Percentiles rank a stretch among this genome's conserved stretches.
Conservation (phyloP, 2,888 invertebrate genomes). For the Perdita meconis region DNA sequence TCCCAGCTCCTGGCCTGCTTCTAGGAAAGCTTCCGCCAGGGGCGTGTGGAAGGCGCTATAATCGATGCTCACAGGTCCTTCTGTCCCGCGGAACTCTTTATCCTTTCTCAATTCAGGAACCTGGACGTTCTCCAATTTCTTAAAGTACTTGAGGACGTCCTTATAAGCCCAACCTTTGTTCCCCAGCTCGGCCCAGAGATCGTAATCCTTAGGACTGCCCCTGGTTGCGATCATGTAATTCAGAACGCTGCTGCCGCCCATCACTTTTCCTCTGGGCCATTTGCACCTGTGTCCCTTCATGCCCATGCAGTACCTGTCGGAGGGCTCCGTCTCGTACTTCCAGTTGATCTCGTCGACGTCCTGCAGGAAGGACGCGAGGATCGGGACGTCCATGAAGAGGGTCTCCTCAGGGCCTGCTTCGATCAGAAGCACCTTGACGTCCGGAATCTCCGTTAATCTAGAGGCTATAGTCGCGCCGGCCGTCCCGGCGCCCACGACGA, state of each 20-base stretch:
- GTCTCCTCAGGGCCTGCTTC: slow-evolving; percentile 90
- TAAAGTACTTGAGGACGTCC: slow-evolving; percentile 90
- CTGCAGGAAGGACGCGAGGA: slow-evolving; percentile 90
- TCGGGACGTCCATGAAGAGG: slow-evolving; percentile 90
- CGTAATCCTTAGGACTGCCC: slow-evolving; percentile 90
- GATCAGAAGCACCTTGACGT: slow-evolving; percentile 89
- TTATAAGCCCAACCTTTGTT: slow-evolving; percentile 91
- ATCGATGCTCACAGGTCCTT: slow-evolving; percentile 87
- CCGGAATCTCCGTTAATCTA: slow-evolving; percentile 89
- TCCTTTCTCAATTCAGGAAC: slow-evolving; percentile 83
- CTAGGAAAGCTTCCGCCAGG: slow-evolving; percentile 87
- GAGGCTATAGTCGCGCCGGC: slow-evolving; percentile 92
- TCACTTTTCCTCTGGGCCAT: slow-evolving; percentile 88
- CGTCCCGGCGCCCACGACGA: slow-evolving; percentile 92
- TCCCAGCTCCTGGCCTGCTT: slow-evolving; percentile 87
- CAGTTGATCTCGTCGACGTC: slow-evolving; percentile 89
- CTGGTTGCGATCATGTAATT: slow-evolving; percentile 93
- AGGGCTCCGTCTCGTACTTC: slow-evolving; percentile 92
- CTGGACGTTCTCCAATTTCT: slow-evolving; percentile 90
- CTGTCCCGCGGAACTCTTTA: slow-evolving; percentile 85
- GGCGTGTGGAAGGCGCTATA: slow-evolving; percentile 86
- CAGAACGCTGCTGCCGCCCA: slow-evolving; percentile 92
- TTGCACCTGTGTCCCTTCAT: slow-evolving; percentile 79
- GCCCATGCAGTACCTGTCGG: slow-evolving; percentile 88
- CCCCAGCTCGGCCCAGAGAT: slow-evolving; percentile 90